Conservation (phyloP, 2,797 vertebrate species). For the Streptopelia turtur region DNA sequence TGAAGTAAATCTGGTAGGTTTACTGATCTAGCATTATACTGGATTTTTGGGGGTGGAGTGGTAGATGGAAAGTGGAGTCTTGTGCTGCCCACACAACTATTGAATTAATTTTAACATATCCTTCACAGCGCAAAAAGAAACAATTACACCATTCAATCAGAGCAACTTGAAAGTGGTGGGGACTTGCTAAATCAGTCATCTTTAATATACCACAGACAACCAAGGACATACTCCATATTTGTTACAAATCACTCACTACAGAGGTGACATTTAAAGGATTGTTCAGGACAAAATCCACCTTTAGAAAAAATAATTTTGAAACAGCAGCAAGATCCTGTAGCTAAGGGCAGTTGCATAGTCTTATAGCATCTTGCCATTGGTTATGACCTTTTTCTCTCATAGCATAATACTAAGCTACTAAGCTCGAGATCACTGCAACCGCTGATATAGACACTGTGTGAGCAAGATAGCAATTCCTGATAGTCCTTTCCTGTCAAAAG, state of each 20-base stretch:
- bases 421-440: not conserved
- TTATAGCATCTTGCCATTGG: not conserved
- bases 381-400: not conserved
- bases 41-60: not conserved
- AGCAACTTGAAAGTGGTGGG: not conserved
- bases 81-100: not conserved
- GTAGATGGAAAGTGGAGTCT: not conserved
- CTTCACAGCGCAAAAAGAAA: not conserved
- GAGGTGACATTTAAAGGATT: not conserved
- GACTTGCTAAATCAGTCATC: not conserved
- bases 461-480: not conserved
- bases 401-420: not conserved
- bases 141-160: not conserved
- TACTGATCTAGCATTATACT: not conserved
- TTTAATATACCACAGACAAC: not conserved
- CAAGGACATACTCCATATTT: not conserved
- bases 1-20: not conserved
- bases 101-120: not conserved
- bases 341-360: not conserved
- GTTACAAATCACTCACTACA: not conserved
- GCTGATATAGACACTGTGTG: not conserved
- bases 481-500: not conserved
- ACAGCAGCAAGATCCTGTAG: not conserved
- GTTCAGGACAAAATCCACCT: constrained; percentile 4
- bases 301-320: not conserved